Percentiles rank a stretch among this genome's conserved stretches.
Evolutionary conservation across 2,113 vertebrate genomes (phyloP).

Genomic region (Haemorhous mexicanus): DNA sequence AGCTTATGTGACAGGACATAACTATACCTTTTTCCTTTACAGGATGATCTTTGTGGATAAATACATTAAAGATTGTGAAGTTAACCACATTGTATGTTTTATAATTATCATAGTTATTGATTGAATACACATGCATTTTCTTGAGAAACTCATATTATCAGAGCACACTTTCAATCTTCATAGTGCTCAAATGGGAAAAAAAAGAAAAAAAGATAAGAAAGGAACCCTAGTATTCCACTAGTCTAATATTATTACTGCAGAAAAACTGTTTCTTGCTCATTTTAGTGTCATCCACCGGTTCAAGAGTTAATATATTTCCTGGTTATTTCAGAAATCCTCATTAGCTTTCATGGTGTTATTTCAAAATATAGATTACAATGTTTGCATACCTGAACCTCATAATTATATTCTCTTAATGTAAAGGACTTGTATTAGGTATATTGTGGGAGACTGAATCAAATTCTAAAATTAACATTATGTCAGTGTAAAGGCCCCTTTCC

Average conservation of each 20-base stretch:
- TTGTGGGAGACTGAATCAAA: neutral
- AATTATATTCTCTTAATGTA: neutral
- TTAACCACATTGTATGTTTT: neutral
- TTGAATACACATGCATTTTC: neutral
- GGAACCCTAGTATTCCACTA: neutral
- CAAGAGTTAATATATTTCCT: neutral
- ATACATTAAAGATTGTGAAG: neutral
- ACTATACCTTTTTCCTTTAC: neutral
- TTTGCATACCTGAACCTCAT: neutral
- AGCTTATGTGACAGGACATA: neutral
- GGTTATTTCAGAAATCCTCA: neutral
- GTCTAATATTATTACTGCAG: neutral
- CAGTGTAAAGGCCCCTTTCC: neutral
- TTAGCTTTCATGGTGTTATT: neutral
- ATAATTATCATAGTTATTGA: neutral
- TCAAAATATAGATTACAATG: neutral
- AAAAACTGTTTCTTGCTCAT: neutral
- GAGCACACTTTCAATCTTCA: neutral
- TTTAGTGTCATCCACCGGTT: neutral
- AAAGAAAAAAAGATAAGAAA: neutral
- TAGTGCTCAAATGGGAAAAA: neutral
- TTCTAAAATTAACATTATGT: conserved; percentile 15
- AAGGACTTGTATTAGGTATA: neutral
- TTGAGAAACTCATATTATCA: neutral
- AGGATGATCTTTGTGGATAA: neutral